Evolutionary conservation across 2,888 invertebrate species (phyloP).

Genomic region (Platerodrilus igneus): DNA sequence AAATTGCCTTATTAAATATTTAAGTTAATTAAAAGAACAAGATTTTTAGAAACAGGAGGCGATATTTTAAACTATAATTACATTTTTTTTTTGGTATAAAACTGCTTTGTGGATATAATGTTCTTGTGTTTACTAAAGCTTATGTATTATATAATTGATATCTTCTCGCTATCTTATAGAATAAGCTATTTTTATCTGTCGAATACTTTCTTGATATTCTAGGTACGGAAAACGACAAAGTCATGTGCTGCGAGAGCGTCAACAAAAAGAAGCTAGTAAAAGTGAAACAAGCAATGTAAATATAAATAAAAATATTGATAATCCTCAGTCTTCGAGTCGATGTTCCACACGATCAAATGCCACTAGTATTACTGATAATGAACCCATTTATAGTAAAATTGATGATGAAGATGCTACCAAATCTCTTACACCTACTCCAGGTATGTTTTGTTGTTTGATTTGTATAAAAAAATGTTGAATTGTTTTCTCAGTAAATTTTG

Average conservation of each 20-base stretch:
- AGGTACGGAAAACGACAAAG: conserved; percentile 86
- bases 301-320: conserved; percentile 31
- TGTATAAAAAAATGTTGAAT: too few relatives aligned
- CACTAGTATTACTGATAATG: conserved; percentile 47
- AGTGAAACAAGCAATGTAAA: conserved; percentile 40
- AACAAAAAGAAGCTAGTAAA: conserved; percentile 43
- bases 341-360: conserved; percentile 52
- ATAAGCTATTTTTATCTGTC: neutral
- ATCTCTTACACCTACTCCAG: conserved; percentile 29
- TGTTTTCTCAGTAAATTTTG: too few relatives aligned
- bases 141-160: neutral
- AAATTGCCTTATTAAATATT: too few relatives aligned
- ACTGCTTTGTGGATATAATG: too few relatives aligned
- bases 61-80: too few relatives aligned
- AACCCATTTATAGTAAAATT: conserved; percentile 43
- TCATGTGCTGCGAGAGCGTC: conserved; percentile 74
- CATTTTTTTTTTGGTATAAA: too few relatives aligned
- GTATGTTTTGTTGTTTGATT: too few relatives aligned
- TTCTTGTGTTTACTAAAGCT: neutral
- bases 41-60: too few relatives aligned
- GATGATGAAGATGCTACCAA: conserved; percentile 40
- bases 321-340: conserved; percentile 46
- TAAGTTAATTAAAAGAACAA: too few relatives aligned
- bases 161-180: conserved; percentile 2
- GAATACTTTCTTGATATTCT: conserved; percentile 10